A percentile compares a stretch with the other conserved stretches of the same genome.
Conservation (phyloP, 30 jellyfish, hydroid and myxozoan species). For the Catostylus mosaicus region DNA sequence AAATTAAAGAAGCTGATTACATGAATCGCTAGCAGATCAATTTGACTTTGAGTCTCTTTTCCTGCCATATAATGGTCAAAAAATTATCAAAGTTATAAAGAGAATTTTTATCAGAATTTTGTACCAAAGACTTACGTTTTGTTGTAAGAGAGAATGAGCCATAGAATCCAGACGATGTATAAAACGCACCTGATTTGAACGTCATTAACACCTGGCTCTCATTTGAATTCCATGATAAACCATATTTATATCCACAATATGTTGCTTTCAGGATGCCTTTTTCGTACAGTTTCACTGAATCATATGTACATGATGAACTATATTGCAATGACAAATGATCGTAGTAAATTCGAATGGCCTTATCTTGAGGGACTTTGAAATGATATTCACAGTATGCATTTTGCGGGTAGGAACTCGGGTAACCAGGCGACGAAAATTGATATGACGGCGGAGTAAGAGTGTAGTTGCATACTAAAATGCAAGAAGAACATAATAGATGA, state of each 20-base stretch:
- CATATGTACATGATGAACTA: neutral
- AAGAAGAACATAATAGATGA: neutral
- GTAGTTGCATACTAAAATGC: neutral
- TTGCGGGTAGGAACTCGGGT: neutral
- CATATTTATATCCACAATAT: neutral
- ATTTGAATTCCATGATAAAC: neutral
- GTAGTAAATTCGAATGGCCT: neutral
- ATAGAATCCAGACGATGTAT: neutral
- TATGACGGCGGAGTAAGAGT: neutral
- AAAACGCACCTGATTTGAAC: neutral
- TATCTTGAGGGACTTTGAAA: neutral
- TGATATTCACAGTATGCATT: neutral
- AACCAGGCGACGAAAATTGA: conserved; percentile 7
- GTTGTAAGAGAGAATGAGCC: neutral
- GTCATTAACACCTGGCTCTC: neutral
- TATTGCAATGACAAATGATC: neutral
- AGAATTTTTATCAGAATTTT: too few relatives aligned
- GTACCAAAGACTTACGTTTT: conserved; percentile 3
- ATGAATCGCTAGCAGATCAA: too few relatives aligned
- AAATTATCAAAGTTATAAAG: too few relatives aligned
- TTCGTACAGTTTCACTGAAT: neutral
- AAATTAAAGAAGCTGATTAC: too few relatives aligned
- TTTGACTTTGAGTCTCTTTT: too few relatives aligned
- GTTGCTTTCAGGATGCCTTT: neutral
- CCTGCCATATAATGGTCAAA: too few relatives aligned